Evolutionary conservation across 53 echinoderm and acorn worm species (phyloP).

Genomic region (Henricia sp.): DNA sequence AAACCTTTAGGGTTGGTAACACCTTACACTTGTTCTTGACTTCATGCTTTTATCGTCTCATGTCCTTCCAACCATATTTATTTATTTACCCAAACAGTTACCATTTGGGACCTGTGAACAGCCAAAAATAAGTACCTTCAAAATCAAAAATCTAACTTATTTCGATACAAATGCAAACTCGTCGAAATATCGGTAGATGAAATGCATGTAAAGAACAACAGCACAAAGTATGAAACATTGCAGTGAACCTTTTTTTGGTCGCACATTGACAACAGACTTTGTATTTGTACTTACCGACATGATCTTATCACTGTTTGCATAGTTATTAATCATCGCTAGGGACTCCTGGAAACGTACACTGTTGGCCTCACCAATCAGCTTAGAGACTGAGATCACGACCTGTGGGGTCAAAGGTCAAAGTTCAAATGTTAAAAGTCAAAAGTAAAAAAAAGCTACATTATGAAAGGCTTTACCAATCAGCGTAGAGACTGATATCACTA

Average conservation of each 20-base stretch:
- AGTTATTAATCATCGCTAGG: conserved; percentile 95
- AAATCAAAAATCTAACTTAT: too few species aligned
- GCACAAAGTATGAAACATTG: background rate
- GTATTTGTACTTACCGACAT: conserved; percentile 92
- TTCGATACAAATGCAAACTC: too few species aligned
- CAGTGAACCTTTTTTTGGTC: background rate
- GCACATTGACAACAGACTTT: background rate
- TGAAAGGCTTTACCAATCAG: conserved; percentile 90
- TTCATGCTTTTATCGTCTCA: too few species aligned
- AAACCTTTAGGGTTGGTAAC: too few species aligned
- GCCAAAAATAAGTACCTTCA: too few species aligned
- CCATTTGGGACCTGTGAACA: too few species aligned
- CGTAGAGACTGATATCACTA: conserved; percentile 93
- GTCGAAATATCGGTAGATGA: too few species aligned
- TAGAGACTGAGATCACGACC: conserved; percentile 96
- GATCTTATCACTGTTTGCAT: conserved; percentile 95
- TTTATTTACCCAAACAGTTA: too few species aligned
- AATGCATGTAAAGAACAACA: too few species aligned
- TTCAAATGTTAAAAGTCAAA: background rate
- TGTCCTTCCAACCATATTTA: too few species aligned
- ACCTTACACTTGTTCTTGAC: too few species aligned
- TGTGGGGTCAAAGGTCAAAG: conserved; percentile 35
- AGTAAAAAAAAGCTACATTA: background rate
- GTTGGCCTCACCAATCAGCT: conserved; percentile 92
- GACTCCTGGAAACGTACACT: conserved; percentile 96